Conservation (phyloP, 2,113 vertebrate genomes). For the Catharus bicknelli region DNA sequence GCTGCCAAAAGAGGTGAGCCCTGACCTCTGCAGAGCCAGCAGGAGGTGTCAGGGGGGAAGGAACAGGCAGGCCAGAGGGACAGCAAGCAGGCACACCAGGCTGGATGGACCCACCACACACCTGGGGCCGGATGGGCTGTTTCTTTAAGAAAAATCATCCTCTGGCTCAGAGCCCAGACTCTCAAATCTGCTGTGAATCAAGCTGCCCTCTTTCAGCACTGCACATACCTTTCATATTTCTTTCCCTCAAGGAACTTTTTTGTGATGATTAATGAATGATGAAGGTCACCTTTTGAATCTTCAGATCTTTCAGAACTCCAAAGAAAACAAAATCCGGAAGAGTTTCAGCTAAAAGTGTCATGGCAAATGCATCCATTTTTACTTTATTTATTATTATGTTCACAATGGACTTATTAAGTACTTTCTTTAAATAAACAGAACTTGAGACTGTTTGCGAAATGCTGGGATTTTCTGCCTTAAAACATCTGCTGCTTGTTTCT, state of each 20-base stretch:
- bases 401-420: not conserved
- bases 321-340: not conserved
- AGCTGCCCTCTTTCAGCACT: not conserved
- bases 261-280: constrained; percentile 43
- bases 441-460: constrained; percentile 35
- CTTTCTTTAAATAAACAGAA: constrained; percentile 14
- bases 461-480: not conserved
- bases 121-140: not conserved
- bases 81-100: accelerated
- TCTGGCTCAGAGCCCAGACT: not conserved
- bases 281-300: constrained; percentile 37
- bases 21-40: not conserved
- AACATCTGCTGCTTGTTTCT: constrained; percentile 29
- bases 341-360: constrained; percentile 1
- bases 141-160: not conserved
- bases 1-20: not conserved
- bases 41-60: not conserved
- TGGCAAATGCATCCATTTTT: constrained; percentile 1
- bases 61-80: not conserved
- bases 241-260: constrained; percentile 30
- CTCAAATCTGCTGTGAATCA: not conserved
- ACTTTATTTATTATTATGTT: constrained; percentile 42
- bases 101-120: not conserved
- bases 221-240: constrained; percentile 35
- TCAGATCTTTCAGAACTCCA: not conserved